phyloP scores from a whole-genome alignment of 2,797 vertebrate species.

The Pipistrellus pygmaeus region DNA sequence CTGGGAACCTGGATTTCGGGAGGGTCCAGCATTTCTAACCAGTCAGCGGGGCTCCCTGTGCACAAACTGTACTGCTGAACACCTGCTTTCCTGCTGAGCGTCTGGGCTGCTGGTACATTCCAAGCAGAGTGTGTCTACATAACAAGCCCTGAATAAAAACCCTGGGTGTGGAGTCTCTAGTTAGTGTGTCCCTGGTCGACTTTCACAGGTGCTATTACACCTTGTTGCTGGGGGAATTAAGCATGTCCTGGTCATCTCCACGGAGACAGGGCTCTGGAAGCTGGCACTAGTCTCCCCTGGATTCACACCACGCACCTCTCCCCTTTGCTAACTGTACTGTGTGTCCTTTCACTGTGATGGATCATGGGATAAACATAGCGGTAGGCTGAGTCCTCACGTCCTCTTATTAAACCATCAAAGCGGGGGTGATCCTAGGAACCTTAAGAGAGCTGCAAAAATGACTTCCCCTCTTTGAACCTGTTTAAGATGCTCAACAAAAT shows the following conservation, averaged over 20 bases:
- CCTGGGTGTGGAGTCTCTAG: not conserved
- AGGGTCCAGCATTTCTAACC: not conserved
- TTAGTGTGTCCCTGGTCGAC: accelerated
- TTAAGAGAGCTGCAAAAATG: not conserved
- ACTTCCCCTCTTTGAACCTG: not conserved
- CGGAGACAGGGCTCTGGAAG: not conserved
- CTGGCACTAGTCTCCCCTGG: not conserved
- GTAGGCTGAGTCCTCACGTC: not conserved
- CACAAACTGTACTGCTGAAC: not conserved
- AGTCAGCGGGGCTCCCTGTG: not conserved
- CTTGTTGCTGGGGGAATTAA: not conserved
- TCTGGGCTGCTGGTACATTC: not conserved
- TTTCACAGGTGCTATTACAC: not conserved
- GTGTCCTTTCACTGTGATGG: not conserved
- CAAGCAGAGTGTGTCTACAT: not conserved
- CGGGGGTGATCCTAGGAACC: not conserved
- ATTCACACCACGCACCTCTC: not conserved
- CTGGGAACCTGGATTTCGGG: not conserved
- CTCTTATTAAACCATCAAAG: not conserved
- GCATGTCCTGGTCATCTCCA: not conserved
- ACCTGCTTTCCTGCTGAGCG: not conserved
- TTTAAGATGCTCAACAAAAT: not conserved
- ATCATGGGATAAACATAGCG: not conserved
- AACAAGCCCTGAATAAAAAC: not conserved
- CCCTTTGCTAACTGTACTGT: not conserved